These are phyloP conservation scores for Lontra canadensis DNA, from an alignment of 2,113 vertebrate species.

Conservation along the genomic window DNA sequence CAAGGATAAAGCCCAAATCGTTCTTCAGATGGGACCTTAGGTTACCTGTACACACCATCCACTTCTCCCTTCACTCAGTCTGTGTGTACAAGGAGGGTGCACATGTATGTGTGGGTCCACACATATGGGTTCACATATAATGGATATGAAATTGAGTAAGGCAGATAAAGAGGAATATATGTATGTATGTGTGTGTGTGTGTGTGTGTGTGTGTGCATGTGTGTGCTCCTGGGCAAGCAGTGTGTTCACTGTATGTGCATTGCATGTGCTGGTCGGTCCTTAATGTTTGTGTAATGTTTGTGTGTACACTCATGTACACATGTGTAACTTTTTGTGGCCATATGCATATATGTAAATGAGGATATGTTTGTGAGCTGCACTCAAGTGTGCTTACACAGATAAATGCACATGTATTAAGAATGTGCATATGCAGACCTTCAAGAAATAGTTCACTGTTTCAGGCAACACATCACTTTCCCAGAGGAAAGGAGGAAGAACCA, in stretches of 20 bases:
- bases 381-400: accelerated
- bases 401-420: not conserved
- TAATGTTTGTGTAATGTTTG: not conserved
- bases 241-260: accelerated
- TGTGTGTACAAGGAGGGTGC: not conserved
- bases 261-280: not conserved
- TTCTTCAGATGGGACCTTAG: accelerated
- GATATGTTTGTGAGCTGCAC: not conserved
- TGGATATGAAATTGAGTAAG: not conserved
- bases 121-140: accelerated
- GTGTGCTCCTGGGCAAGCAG: not conserved
- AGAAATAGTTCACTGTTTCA: not conserved
- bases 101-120: accelerated
- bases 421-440: not conserved
- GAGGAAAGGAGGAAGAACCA: not conserved
- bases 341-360: not conserved
- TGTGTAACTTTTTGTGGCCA: no score
- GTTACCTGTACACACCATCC: not conserved
- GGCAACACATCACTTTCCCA: no score
- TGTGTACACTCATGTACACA: no score
- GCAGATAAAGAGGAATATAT: not conserved
- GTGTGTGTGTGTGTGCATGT: accelerated
- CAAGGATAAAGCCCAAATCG: accelerated
- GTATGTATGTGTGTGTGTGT: no score
- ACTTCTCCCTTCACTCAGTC: no score